Evolutionary conservation across 2,797 vertebrate species (phyloP).

Genomic region (Hylomyscus alleni): DNA sequence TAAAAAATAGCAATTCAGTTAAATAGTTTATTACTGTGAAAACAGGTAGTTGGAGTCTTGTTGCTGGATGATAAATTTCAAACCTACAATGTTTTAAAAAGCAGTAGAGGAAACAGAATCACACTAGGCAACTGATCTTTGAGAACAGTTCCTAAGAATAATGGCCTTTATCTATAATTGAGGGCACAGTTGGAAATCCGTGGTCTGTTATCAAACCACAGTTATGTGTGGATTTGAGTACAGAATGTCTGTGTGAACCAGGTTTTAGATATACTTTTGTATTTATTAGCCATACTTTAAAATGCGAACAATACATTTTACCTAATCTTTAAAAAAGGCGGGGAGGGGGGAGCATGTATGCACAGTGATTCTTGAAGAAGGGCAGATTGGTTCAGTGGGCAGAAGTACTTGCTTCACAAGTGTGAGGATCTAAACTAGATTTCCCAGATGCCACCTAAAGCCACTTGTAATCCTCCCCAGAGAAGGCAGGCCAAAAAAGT

Average conservation of each 20-base stretch:
- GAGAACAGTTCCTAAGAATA: background rate
- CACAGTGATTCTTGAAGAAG: background rate
- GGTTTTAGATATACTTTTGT: background rate
- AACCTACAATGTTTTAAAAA: slow-evolving; percentile 12
- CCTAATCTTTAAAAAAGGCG: background rate
- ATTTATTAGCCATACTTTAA: background rate
- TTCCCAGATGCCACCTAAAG: background rate
- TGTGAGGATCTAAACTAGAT: background rate
- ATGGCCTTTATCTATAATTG: slow-evolving; percentile 2
- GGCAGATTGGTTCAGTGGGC: background rate
- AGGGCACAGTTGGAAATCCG: background rate
- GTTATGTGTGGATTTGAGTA: background rate
- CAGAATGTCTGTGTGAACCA: background rate
- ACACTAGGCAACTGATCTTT: background rate
- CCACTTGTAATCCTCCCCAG: background rate
- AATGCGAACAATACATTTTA: background rate
- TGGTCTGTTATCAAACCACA: background rate
- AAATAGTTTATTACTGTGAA: slow-evolving; percentile 18
- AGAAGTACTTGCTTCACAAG: no score
- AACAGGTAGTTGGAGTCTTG: background rate
- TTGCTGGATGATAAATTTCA: background rate
- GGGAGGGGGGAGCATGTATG: fast-evolving
- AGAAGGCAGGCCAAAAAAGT: background rate
- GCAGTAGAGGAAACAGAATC: slow-evolving; percentile 8
- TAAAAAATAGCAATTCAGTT: background rate